Evolutionary conservation across 2,888 invertebrate genomes (phyloP), one percentile per base, ranked within the genome.

Genomic region (Zygaena filipendulae): DNA sequence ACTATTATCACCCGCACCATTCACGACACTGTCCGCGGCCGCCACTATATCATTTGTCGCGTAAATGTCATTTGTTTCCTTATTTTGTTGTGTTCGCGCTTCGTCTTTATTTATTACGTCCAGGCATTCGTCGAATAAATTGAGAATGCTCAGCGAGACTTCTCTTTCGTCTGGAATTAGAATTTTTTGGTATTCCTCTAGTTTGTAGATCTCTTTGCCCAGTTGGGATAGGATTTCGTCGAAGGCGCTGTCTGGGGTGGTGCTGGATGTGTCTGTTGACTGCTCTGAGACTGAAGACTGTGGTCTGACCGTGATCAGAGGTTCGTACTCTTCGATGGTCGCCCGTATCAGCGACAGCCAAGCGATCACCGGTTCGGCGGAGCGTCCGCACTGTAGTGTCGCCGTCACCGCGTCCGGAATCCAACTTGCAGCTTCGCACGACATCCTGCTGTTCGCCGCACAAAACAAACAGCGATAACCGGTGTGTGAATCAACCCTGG

Each of bases 121-220:
- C 20, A 81, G 46, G 41, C 77, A 81, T 48, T 77, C 68, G 48
- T 81, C 79, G 45, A 81, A 81, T 30, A 81, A 61, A 40, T 81
- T 67, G 16, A 81, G 56, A 38, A 81, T 74, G 45, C 77, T 75
- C 12, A 64, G 49, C 2, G 75, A 71, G 8, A 77, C 58, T 38
- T 66, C 63, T 29, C 59, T 50, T 16, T 64, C 61, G 5, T 43
- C 39, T 2, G 72, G 68, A 11, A 40, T 46, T 18, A 79, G 54
- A 35, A 61, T 55, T 26, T 60, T 58, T 27, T 77, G 77, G 42
- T 74, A 80, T 38, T 75, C 63, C 34, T 81, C 79, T 16, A 81
- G 55, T 33, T 77, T 68, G 52, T 53, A 80, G 35, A 81, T 80
- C 40, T 81, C 81, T 31, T 68, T 68, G 14, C 80, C 81, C 19